Conservation (phyloP, 2,888 invertebrate species). For the Homarus gammarus region DNA sequence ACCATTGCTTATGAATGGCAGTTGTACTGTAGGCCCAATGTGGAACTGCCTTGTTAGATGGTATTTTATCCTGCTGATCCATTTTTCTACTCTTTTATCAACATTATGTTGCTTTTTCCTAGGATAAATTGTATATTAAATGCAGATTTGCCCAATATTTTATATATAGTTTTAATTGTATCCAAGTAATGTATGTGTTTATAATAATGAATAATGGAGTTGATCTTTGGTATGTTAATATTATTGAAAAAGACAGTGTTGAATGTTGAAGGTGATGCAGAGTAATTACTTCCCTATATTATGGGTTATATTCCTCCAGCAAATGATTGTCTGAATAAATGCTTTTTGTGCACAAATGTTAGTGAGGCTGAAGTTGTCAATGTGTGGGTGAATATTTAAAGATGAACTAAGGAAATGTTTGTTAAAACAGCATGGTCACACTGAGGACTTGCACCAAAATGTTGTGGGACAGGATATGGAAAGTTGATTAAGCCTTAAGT, state of each 20-base stretch:
- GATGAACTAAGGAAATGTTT: constrained; percentile 57
- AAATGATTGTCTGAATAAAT: constrained; percentile 60
- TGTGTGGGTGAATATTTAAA: constrained; percentile 57
- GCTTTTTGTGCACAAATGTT: constrained; percentile 69
- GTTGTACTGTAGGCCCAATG: constrained; percentile 29
- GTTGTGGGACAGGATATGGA: constrained; percentile 13
- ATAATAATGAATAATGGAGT: constrained; percentile 59
- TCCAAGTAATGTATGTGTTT: constrained; percentile 62
- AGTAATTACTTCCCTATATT: constrained; percentile 54
- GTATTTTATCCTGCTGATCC: constrained; percentile 49
- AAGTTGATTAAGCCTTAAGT: constrained; percentile 35
- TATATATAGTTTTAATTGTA: constrained; percentile 69
- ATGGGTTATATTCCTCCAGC: constrained; percentile 58
- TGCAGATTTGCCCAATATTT: constrained; percentile 66
- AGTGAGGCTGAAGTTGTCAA: constrained; percentile 60
- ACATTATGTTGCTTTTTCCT: constrained; percentile 52
- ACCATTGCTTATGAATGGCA: constrained; percentile 26
- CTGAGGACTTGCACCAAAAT: constrained; percentile 46
- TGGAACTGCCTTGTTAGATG: constrained; percentile 44
- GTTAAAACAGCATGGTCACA: constrained; percentile 56
- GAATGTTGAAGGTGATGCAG: constrained; percentile 60
- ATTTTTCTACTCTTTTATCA: constrained; percentile 25
- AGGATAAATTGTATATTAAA: constrained; percentile 63
- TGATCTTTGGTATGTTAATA: constrained; percentile 68
- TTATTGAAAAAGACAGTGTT: constrained; percentile 60